Evolutionary conservation across 2,797 vertebrate genomes (phyloP), one percentile per base, ranked within the genome.

Genomic region (Amblyopsis hoosieri): DNA sequence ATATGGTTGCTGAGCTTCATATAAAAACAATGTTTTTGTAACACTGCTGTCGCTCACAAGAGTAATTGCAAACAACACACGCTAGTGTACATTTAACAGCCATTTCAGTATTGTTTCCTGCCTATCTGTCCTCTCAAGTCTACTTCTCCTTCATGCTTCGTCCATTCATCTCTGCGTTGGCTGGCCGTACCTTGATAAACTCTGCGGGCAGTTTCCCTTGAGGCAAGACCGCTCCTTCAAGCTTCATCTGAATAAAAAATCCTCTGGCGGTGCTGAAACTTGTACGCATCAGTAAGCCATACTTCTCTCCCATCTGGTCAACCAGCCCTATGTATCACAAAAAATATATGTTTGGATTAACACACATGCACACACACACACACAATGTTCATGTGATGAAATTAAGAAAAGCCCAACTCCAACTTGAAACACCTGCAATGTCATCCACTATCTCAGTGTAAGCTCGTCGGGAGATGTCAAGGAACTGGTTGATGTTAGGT

Each of bases 391-490:
- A 57, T 12, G 3, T 14, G 8, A 57, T 4, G 9, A 42, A 57
- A 29, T 14, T 10, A 37, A 33, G 6, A 45, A 37, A n/a, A 56
- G 8, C 14, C 12, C n/a, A n/a, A 19, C 11, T 9, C 12, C n/a
- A n/a, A 45, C 11, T 9, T 51, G 4, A 33, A 66, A 62, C 62
- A 98, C 97, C 96, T 92, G 97, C 93, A 81, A 99, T 96, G 90
- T 99, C 97, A 68, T 99, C 98, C 57, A 99, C 94, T 57, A 99
- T 96, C 83, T 99, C 98, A 12, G 96, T 97, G 75, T 99, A 99
- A 9, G 95, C 97, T 82, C 94, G 93, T 33, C 96, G 92, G 23
- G 97, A 93, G 74, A 98, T 97, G 76, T 99, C 98, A 0, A 99
- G 94, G 82, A 97, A 97, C 79, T 97, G 96, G 29, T 94, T 98